A percentile compares a stretch with the other conserved stretches of the same genome.
These are phyloP conservation scores for Triplophysa bombifrons DNA, from an alignment of 2,797 vertebrate genomes.

Conservation along the genomic window DNA sequence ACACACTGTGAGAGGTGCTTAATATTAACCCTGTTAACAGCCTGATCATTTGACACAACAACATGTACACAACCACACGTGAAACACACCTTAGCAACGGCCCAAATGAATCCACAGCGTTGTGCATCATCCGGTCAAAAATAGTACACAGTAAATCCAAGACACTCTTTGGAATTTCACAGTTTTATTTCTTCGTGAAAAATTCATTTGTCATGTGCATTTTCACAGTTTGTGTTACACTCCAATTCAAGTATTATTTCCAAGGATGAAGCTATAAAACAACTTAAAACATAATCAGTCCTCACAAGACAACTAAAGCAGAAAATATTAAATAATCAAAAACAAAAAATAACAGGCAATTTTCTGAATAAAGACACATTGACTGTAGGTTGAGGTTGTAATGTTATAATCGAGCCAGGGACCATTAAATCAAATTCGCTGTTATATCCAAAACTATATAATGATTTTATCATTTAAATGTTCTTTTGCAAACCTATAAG, in stretches of 20 bases:
- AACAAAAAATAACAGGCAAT: neutral
- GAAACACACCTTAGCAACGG: neutral
- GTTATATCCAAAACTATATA: neutral
- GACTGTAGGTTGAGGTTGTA: neutral
- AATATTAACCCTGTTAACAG: neutral
- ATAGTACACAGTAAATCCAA: neutral
- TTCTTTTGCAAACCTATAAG: neutral
- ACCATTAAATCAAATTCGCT: neutral
- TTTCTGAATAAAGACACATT: neutral
- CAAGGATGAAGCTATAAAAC: constrained; percentile 52
- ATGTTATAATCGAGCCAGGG: neutral
- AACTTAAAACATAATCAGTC: neutral
- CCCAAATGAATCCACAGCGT: too few relatives aligned
- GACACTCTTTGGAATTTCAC: constrained; percentile 16
- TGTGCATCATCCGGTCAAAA: too few relatives aligned
- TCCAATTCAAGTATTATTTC: constrained; percentile 71
- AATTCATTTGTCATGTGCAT: constrained; percentile 64
- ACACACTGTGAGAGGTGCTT: neutral
- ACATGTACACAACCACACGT: neutral
- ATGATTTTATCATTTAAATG: neutral
- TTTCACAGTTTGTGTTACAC: constrained; percentile 76
- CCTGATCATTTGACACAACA: neutral
- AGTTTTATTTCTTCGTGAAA: constrained; percentile 44
- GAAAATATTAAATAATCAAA: too few relatives aligned
- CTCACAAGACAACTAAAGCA: neutral